A percentile compares a stretch with the other conserved stretches of the same genome.
Conservation (phyloP, 92 coral and sea anemone genomes). For the Epizoanthus stellaris region DNA sequence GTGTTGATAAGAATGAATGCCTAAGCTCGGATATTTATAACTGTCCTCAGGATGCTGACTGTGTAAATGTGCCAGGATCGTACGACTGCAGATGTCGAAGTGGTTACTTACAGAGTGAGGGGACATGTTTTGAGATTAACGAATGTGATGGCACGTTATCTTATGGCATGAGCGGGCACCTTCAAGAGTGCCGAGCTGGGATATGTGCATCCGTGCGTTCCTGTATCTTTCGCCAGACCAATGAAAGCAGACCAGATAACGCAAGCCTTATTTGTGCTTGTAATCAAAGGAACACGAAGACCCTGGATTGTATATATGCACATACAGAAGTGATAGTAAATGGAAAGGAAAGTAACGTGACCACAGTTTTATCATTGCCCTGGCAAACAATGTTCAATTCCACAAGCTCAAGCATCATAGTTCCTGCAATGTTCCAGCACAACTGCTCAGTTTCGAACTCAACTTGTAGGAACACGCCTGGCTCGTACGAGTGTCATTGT, state of each 20-base stretch:
- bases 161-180: slow-evolving; percentile 37
- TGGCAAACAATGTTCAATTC: slow-evolving; percentile 51
- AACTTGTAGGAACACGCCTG: slow-evolving; percentile 60
- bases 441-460: slow-evolving; percentile 60
- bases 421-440: slow-evolving; percentile 43
- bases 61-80: slow-evolving; percentile 65
- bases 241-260: slow-evolving; percentile 32
- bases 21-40: slow-evolving; percentile 40
- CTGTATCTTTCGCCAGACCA: slow-evolving; percentile 51
- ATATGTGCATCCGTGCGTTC: slow-evolving; percentile 51
- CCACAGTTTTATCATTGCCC: slow-evolving; percentile 51
- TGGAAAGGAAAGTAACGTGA: slow-evolving; percentile 6
- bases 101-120: slow-evolving; percentile 68
- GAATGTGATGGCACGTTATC: slow-evolving; percentile 62
- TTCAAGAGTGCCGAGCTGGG: slow-evolving; percentile 65
- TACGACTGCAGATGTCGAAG: slow-evolving; percentile 67
- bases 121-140: slow-evolving; percentile 65
- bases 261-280: slow-evolving; percentile 68
- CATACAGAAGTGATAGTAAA: slow-evolving; percentile 16
- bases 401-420: slow-evolving; percentile 19
- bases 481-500: slow-evolving; percentile 64
- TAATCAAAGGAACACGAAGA: slow-evolving; percentile 35
- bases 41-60: slow-evolving; percentile 53
- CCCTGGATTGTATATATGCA: slow-evolving; percentile 58
- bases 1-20: slow-evolving; percentile 68